A percentile compares a stretch with the other conserved stretches of the same genome.
These are phyloP conservation scores for Magallana gigas DNA, from an alignment of 1,140 invertebrate genomes.

Conservation along the genomic window DNA sequence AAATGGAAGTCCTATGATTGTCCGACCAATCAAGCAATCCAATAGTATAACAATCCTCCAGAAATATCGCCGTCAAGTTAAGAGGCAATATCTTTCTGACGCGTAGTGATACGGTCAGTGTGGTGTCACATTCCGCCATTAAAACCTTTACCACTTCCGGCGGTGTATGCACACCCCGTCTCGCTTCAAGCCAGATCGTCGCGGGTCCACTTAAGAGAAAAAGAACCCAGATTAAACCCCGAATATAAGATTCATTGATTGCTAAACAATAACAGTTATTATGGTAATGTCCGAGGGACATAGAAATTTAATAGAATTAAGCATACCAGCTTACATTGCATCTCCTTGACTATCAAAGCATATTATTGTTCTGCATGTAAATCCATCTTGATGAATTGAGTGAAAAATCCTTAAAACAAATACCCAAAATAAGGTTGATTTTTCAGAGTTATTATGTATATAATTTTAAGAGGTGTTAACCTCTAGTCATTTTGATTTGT, in stretches of 20 bases:
- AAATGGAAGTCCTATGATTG: neutral
- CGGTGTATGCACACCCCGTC: neutral
- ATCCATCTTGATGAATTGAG: neutral
- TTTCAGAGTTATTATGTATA: neutral
- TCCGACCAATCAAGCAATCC: slow-evolving; percentile 11
- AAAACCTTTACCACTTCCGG: neutral
- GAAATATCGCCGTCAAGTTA: slow-evolving; percentile 11
- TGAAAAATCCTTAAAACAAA: neutral
- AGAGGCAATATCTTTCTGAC: neutral
- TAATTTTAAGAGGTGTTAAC: neutral
- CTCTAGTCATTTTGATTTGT: slow-evolving; percentile 13
- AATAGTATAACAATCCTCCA: slow-evolving; percentile 5
- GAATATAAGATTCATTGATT: slow-evolving; percentile 16
- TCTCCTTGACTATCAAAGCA: neutral
- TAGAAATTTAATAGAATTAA: neutral
- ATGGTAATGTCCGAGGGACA: slow-evolving; percentile 16
- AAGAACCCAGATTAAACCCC: neutral
- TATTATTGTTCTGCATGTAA: slow-evolving; percentile 12
- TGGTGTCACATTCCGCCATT: neutral
- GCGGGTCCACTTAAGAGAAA: neutral
- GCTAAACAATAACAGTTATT: slow-evolving; percentile 24
- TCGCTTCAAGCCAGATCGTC: neutral
- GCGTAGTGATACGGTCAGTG: slow-evolving; percentile 15
- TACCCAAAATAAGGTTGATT: neutral
- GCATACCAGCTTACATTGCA: neutral